Conservation (phyloP, 2,113 vertebrate genomes). For the Psophia crepitans region DNA sequence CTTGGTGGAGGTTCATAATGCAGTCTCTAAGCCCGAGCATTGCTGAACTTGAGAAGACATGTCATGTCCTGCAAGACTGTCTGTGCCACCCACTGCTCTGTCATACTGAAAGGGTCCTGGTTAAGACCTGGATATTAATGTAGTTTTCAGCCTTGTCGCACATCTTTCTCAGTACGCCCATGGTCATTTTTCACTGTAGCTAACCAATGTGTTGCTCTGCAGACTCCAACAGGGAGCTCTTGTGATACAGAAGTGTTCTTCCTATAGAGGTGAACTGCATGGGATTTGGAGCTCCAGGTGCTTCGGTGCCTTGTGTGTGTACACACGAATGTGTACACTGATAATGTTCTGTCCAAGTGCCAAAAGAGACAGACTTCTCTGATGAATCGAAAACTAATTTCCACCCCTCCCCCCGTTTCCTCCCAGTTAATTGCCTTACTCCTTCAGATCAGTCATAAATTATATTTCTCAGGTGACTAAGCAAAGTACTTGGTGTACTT, state of each 20-base stretch:
- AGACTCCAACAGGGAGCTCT: neutral
- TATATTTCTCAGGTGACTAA: neutral
- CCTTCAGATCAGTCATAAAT: neutral
- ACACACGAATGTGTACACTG: neutral
- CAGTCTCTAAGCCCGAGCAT: neutral
- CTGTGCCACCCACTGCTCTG: neutral
- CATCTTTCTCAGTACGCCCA: accelerated
- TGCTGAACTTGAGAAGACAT: neutral
- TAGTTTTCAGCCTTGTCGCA: neutral
- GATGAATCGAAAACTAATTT: neutral
- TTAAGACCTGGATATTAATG: neutral
- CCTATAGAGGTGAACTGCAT: neutral
- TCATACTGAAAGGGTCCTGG: neutral
- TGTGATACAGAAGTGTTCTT: too few species aligned
- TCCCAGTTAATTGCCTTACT: neutral
- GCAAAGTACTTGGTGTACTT: neutral
- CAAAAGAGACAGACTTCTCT: neutral
- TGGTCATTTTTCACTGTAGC: neutral
- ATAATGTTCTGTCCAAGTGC: neutral
- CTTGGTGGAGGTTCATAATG: neutral
- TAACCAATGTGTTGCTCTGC: neutral
- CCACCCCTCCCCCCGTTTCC: neutral
- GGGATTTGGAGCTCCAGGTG: neutral
- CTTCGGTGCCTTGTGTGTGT: neutral
- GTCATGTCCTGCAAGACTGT: accelerated